These are phyloP conservation scores for Halocynthia roretzi DNA, from an alignment of 23 tunicate genomes.

Conservation along the genomic window DNA sequence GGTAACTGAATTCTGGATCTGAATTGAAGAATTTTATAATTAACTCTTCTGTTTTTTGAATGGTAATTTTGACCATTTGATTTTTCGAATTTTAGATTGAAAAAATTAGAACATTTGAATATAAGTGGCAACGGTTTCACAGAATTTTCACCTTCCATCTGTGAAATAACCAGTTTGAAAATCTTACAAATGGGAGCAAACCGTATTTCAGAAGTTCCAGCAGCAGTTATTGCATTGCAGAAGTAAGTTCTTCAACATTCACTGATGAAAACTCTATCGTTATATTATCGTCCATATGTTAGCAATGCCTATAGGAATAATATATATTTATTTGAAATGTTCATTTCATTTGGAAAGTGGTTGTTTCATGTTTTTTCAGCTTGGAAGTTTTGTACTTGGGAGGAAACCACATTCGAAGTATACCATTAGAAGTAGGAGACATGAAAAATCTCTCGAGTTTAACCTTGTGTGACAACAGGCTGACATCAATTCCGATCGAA, in stretches of 20 bases:
- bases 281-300: neutral
- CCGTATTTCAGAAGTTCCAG: slow-evolving; percentile 27
- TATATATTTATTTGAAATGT: no score
- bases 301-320: no score
- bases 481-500: slow-evolving; percentile 21
- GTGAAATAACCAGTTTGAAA: slow-evolving; percentile 18
- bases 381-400: slow-evolving; percentile 42
- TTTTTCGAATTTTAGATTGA: slow-evolving; percentile 1
- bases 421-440: slow-evolving; percentile 32
- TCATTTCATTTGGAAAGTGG: no score
- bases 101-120: slow-evolving; percentile 26
- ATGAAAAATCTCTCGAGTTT: slow-evolving; percentile 19
- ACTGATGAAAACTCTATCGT: neutral
- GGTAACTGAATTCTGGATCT: neutral
- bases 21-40: neutral
- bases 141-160: slow-evolving; percentile 9
- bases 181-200: slow-evolving; percentile 40
- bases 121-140: slow-evolving; percentile 38
- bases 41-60: neutral
- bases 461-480: slow-evolving; percentile 34
- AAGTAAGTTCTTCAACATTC: neutral
- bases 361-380: neutral
- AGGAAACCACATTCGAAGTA: slow-evolving; percentile 24
- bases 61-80: neutral
- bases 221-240: neutral